Conservation (phyloP, 35 echinoderm and acorn worm genomes). For the Diadema setosum region DNA sequence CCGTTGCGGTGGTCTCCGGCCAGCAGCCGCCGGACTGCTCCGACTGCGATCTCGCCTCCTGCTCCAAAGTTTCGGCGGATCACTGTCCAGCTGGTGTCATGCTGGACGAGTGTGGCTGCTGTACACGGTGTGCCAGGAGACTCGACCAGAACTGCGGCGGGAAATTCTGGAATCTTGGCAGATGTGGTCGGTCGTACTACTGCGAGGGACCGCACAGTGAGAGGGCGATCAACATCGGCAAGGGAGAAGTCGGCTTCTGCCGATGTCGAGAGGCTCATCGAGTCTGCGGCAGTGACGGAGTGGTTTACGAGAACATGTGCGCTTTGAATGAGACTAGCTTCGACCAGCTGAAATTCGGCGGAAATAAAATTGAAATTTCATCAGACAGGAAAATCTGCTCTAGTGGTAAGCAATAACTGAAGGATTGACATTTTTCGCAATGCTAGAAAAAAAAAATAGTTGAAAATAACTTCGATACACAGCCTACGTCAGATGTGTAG, state of each 20-base stretch:
- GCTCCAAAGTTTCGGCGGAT: neutral
- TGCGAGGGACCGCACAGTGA: neutral
- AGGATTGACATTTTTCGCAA: no score
- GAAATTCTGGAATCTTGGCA: slow-evolving; percentile 2
- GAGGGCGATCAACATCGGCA: neutral
- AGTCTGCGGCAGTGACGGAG: slow-evolving; percentile 1
- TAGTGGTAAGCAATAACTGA: slow-evolving; percentile 22
- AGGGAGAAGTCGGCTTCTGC: slow-evolving; percentile 7
- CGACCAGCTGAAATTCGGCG: neutral
- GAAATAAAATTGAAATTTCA: neutral
- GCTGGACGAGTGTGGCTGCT: neutral
- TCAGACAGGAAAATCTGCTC: neutral
- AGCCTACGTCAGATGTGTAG: no score
- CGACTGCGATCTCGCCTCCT: neutral
- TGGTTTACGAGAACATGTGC: neutral
- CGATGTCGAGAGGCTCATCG: neutral
- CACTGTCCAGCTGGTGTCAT: neutral
- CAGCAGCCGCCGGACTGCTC: neutral
- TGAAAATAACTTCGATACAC: no score
- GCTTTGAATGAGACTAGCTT: neutral
- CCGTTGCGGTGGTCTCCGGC: neutral
- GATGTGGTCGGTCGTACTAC: neutral
- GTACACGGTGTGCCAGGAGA: neutral
- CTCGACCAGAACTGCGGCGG: slow-evolving; percentile 8
- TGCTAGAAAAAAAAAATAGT: no score